phyloP scores from a whole-genome alignment of 1,140 invertebrate species.

The Cepaea nemoralis region DNA sequence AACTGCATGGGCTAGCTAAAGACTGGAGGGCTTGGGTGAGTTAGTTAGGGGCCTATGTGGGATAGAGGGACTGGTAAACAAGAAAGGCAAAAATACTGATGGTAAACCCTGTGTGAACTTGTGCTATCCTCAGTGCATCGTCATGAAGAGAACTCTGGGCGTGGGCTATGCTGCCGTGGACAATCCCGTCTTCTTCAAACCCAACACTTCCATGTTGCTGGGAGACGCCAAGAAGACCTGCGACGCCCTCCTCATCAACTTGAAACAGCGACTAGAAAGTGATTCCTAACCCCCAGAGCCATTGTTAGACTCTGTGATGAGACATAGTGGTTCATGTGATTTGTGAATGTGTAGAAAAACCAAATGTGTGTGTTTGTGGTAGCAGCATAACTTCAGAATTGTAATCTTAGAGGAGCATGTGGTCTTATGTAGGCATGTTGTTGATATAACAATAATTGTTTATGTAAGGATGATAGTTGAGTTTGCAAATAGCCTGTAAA shows the following conservation, averaged over 20 bases:
- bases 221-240: constrained; percentile 94
- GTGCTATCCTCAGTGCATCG: constrained; percentile 88
- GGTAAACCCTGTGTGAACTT: too few relatives aligned
- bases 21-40: too few relatives aligned
- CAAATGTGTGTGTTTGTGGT: background rate
- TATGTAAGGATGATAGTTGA: too few relatives aligned
- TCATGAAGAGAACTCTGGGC: constrained; percentile 91
- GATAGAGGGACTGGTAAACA: too few relatives aligned
- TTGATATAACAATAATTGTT: too few relatives aligned
- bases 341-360: background rate
- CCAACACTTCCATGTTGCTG: constrained; percentile 89
- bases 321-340: background rate
- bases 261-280: constrained; percentile 55
- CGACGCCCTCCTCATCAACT: constrained; percentile 80
- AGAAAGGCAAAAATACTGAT: too few relatives aligned
- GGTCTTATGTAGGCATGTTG: too few relatives aligned
- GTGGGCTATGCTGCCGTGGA: constrained; percentile 88
- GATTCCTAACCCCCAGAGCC: constrained; percentile 30
- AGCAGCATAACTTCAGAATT: too few relatives aligned
- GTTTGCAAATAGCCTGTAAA: too few relatives aligned
- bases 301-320: background rate
- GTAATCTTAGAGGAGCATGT: too few relatives aligned
- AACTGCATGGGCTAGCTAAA: too few relatives aligned
- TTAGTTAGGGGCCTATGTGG: too few relatives aligned
- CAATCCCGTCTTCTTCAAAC: constrained; percentile 93